Conservation (phyloP, 37 sponge, comb jelly and placozoan genomes). For the Chondrosia reniformis region DNA sequence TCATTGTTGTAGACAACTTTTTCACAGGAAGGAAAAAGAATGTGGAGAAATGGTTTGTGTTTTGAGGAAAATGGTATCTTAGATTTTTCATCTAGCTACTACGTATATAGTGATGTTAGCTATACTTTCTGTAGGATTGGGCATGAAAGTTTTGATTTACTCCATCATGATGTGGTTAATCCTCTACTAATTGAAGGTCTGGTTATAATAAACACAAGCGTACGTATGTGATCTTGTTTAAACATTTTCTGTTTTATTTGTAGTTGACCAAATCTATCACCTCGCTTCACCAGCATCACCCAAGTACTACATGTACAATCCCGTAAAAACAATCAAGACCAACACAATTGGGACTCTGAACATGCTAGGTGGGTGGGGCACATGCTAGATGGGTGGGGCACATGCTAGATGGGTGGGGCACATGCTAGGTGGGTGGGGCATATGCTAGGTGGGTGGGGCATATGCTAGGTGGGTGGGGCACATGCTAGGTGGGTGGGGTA, state of each 20-base stretch:
- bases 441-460: no score
- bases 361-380: constrained; percentile 71
- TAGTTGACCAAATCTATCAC: constrained; percentile 96
- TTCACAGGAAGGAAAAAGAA: constrained; percentile 90
- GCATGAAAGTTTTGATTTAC: constrained; percentile 86
- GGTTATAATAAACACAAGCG: neutral
- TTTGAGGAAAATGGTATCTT: no score
- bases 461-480: no score
- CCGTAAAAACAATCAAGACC: constrained; percentile 82
- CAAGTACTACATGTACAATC: constrained; percentile 94
- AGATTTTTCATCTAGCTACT: neutral
- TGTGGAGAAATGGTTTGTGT: constrained; percentile 73
- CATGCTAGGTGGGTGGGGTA: no score
- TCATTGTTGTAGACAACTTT: constrained; percentile 86
- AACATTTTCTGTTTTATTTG: neutral
- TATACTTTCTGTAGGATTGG: constrained; percentile 62
- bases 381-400: no score
- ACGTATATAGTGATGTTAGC: neutral
- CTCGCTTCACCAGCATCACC: constrained; percentile 96
- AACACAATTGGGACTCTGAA: constrained; percentile 90
- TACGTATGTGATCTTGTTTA: constrained; percentile 1
- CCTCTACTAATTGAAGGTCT: constrained; percentile 81
- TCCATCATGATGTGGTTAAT: constrained; percentile 80
- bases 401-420: no score
- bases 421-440: no score